These are phyloP conservation scores for Acipenser oxyrinchus DNA, from an alignment of 2,797 vertebrate species.

Conservation along the genomic window DNA sequence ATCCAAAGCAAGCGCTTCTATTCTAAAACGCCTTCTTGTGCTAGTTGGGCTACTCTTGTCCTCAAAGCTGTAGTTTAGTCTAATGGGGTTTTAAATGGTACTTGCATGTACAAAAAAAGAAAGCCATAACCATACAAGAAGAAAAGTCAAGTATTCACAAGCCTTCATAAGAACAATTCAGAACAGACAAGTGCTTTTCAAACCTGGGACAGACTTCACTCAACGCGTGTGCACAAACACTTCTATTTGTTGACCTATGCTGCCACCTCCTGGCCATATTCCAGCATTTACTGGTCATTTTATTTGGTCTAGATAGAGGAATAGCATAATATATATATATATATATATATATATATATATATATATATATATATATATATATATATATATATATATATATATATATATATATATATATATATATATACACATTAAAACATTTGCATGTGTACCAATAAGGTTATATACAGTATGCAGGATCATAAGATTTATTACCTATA, in stretches of 20 bases:
- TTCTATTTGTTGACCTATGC: constrained; percentile 57
- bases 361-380: neutral
- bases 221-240: constrained; percentile 20
- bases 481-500: no score
- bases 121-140: constrained; percentile 70
- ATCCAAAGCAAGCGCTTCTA: constrained; percentile 23
- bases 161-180: constrained; percentile 75
- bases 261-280: constrained; percentile 57
- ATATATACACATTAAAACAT: no score
- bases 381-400: neutral
- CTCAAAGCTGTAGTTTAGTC: constrained; percentile 51
- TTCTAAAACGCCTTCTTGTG: constrained; percentile 26
- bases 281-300: neutral
- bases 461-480: no score
- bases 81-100: constrained; percentile 66
- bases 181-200: constrained; percentile 72
- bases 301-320: neutral
- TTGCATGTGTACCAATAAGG: no score
- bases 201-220: constrained; percentile 63
- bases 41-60: constrained; percentile 37
- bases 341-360: neutral
- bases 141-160: constrained; percentile 75
- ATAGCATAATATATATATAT: neutral
- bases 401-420: no score
- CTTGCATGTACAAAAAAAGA: constrained; percentile 66